Evolutionary conservation across 2,797 vertebrate species (phyloP), one percentile per base, ranked within the genome.

Genomic region (Microctenopoma lineatum): DNA sequence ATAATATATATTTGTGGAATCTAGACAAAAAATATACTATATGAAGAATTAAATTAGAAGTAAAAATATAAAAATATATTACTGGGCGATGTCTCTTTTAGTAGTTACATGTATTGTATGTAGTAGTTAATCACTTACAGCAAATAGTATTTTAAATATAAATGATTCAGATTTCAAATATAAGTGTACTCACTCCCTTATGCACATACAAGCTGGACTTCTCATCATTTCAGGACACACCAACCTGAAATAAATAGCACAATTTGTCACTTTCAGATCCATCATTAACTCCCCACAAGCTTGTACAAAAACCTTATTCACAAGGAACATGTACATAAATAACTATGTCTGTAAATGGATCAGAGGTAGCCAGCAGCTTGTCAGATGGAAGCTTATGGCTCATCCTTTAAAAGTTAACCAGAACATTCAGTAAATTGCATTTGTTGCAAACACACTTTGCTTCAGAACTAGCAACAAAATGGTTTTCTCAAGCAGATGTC

Each of bases 401-500:
- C 39, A 8, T 34, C 47, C 44, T 34, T 55, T 44, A 13, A 52
- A 56, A 39, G 15, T 27, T 41, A 9, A 51, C 14, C 45, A 29
- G 54, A 57, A 27, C n/a, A 46, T 25, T 66, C 12, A 26, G 26
- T 15, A 59, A 44, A 66, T 57, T 39, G 25, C 29, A 25, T 51
- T 46, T 36, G 54, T 51, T 73, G 50, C 60, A 15, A 42, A 26
- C 32, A 53, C 21, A 39, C 34, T 0, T 16, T 21, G 36, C 48
- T 73, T 54, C 15, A 66, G 26, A 75, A 51, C 59, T 47, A 58
- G 39, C 58, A 46, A 56, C 38, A 66, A 63, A 77, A 64, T 58
- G 68, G 54, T 58, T 59, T 21, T 75, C 64, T 58, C 29, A 32
- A 27, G 64, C 62, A 63, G 9, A 73, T 45, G 51, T 83, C 52